These are phyloP conservation scores for Brachylomia viminalis DNA, from an alignment of 2,888 invertebrate genomes.

Conservation along the genomic window DNA sequence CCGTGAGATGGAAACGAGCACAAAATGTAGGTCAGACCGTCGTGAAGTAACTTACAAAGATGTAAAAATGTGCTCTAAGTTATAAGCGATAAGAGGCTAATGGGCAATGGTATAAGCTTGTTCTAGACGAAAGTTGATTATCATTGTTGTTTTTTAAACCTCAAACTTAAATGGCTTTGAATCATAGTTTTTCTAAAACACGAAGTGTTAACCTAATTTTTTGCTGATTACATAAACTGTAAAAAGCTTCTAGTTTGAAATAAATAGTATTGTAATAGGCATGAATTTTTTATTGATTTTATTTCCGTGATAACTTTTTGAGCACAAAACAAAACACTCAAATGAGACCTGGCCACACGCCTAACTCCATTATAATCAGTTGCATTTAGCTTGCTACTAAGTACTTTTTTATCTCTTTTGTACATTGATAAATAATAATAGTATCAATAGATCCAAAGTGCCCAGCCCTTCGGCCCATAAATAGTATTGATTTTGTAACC, in stretches of 20 bases:
- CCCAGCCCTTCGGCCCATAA: background rate
- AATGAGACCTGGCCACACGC: background rate
- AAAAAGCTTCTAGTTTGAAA: background rate
- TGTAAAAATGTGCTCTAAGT: slow-evolving; percentile 72
- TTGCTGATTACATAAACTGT: too few species aligned
- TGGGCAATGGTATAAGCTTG: background rate
- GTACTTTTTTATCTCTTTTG: background rate
- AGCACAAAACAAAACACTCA: background rate
- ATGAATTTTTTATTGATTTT: background rate
- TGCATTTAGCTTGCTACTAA: background rate
- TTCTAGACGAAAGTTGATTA: background rate
- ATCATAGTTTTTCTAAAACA: too few species aligned
- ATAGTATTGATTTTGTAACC: background rate
- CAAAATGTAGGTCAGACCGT: slow-evolving; percentile 83
- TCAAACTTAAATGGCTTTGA: background rate
- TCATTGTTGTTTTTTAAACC: background rate
- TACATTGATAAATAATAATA: too few species aligned
- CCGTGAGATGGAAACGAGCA: slow-evolving; percentile 77
- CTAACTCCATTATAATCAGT: background rate
- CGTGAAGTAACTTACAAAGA: slow-evolving; percentile 82
- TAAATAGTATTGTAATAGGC: background rate
- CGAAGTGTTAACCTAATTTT: background rate
- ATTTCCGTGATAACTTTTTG: background rate
- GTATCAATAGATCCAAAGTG: background rate
- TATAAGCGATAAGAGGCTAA: slow-evolving; percentile 54